These are phyloP conservation scores for Orchesellides sinensis DNA, from an alignment of 2,888 invertebrate species.

Conservation along the genomic window DNA sequence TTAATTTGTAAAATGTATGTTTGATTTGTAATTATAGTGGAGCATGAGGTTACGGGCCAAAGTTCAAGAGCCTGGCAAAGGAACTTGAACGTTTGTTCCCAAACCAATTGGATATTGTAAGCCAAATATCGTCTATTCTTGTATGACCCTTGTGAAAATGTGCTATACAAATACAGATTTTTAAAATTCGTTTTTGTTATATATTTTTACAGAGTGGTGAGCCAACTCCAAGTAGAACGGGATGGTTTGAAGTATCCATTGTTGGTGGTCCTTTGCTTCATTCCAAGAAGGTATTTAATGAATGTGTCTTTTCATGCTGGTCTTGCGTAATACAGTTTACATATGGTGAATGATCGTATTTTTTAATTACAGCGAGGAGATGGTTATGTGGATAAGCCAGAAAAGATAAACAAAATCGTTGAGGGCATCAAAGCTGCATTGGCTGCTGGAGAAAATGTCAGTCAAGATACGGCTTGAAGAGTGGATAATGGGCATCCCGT, in stretches of 20 bases:
- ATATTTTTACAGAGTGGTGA: slow-evolving; percentile 58
- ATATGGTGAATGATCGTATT: too few species aligned
- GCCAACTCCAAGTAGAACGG: slow-evolving; percentile 56
- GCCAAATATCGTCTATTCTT: neutral
- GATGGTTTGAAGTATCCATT: slow-evolving; percentile 68
- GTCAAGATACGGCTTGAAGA: neutral
- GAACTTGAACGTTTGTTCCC: slow-evolving; percentile 71
- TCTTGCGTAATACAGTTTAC: neutral
- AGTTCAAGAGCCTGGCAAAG: slow-evolving; percentile 69
- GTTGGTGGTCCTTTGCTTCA: slow-evolving; percentile 64
- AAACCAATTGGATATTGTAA: slow-evolving; percentile 66
- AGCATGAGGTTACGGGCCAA: slow-evolving; percentile 72
- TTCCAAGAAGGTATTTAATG: slow-evolving; percentile 66
- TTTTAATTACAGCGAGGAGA: slow-evolving; percentile 61
- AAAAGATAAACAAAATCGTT: slow-evolving; percentile 61
- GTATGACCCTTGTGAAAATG: neutral
- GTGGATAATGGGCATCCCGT: neutral
- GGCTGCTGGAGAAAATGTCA: slow-evolving; percentile 12
- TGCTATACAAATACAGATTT: neutral
- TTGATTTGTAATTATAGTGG: slow-evolving; percentile 58
- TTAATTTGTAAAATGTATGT: neutral
- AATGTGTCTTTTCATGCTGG: neutral
- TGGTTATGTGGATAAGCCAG: slow-evolving; percentile 64
- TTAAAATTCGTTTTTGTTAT: neutral
- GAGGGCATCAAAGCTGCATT: slow-evolving; percentile 56